Conservation (phyloP, 2,888 invertebrate species). For the Chrysopilus asiliformis region DNA sequence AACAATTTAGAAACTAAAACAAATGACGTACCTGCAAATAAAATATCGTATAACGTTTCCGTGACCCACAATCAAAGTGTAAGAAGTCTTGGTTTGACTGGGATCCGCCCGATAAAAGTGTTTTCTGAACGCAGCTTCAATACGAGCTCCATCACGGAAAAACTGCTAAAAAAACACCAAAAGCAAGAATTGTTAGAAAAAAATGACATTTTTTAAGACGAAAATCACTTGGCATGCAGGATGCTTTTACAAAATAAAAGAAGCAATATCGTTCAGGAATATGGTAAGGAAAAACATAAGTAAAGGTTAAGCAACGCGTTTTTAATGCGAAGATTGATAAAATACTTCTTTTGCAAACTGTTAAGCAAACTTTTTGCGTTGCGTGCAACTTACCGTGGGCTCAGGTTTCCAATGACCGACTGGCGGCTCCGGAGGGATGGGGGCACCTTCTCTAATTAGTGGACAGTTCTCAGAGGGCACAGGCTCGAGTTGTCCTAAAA, state of each 20-base stretch:
- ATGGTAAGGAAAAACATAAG: too few relatives aligned
- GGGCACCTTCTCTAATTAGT: constrained; percentile 83
- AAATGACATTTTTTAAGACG: constrained; percentile 4
- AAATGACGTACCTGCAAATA: constrained; percentile 55
- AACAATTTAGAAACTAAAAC: neutral
- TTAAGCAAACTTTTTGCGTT: neutral
- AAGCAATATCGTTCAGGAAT: too few relatives aligned
- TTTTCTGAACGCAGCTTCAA: constrained; percentile 89
- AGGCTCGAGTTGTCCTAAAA: constrained; percentile 53
- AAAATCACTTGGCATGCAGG: constrained; percentile 1
- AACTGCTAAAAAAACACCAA: constrained; percentile 54
- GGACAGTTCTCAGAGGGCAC: constrained; percentile 51
- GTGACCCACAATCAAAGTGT: constrained; percentile 89
- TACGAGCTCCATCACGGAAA: constrained; percentile 81
- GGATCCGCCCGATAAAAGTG: constrained; percentile 84
- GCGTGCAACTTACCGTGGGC: constrained; percentile 28
- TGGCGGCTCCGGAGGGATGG: constrained; percentile 87
- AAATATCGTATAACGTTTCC: constrained; percentile 96
- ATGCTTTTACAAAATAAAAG: neutral
- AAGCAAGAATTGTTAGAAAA: constrained; percentile 6
- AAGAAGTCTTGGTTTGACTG: constrained; percentile 65
- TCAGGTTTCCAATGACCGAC: constrained; percentile 80
- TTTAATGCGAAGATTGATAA: neutral
- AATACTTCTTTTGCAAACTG: neutral
- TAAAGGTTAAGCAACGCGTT: too few relatives aligned